Conservation (phyloP, 2,888 invertebrate genomes). For the Drosophila pseudotakahashii region DNA sequence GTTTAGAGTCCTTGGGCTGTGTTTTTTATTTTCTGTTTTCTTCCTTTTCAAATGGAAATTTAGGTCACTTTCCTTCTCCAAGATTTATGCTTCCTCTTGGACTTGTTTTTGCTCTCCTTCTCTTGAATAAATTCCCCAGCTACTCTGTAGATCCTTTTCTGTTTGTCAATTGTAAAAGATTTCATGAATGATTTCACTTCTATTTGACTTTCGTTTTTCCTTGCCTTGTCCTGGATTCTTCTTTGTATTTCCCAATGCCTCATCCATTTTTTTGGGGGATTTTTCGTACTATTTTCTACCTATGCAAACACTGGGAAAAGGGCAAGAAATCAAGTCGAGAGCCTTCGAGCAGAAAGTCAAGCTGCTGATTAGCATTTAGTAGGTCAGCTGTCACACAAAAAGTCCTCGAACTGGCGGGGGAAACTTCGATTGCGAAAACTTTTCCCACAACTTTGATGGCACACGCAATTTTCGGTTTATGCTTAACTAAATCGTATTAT, state of each 20-base stretch:
- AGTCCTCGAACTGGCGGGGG: slow-evolving; percentile 49
- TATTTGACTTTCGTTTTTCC: slow-evolving; percentile 63
- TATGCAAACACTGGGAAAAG: slow-evolving; percentile 17
- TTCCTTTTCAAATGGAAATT: slow-evolving; percentile 67
- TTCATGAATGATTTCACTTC: slow-evolving; percentile 78
- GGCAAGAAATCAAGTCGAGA: slow-evolving; percentile 18
- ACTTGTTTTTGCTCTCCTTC: slow-evolving; percentile 10
- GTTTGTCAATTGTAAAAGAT: slow-evolving; percentile 73
- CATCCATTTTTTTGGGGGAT: not conserved
- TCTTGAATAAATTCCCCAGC: slow-evolving; percentile 10
- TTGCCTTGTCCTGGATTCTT: slow-evolving; percentile 13
- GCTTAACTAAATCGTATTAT: slow-evolving; percentile 71
- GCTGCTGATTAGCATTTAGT: slow-evolving; percentile 76
- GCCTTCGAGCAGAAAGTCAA: slow-evolving; percentile 56
- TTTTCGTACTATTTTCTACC: slow-evolving; percentile 34
- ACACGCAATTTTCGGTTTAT: slow-evolving; percentile 40
- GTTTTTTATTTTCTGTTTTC: slow-evolving; percentile 41
- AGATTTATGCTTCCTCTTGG: slow-evolving; percentile 57
- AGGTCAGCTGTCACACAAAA: slow-evolving; percentile 58
- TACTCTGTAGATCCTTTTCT: slow-evolving; percentile 9
- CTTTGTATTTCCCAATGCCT: slow-evolving; percentile 12
- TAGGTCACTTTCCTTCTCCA: slow-evolving; percentile 53
- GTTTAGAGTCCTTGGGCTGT: slow-evolving; percentile 19
- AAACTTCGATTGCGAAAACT: slow-evolving; percentile 48
- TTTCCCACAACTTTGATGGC: slow-evolving; percentile 42